Conservation (phyloP, 2,888 invertebrate genomes). For the Endomychus coccineus region DNA sequence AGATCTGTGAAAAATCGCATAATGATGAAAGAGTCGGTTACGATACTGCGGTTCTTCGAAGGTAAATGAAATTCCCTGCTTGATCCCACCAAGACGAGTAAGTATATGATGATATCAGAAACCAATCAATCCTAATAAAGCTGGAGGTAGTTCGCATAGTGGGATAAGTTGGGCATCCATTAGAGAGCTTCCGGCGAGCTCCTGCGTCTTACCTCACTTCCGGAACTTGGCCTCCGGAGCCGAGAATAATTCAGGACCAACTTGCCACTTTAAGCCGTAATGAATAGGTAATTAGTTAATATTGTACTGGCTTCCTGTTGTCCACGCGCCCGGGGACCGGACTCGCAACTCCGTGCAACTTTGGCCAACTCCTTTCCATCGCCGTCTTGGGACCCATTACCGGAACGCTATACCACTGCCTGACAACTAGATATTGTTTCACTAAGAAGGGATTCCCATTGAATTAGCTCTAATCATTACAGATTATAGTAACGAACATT, state of each 20-base stretch:
- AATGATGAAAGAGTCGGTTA: no score
- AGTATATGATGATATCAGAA: slow-evolving; percentile 21
- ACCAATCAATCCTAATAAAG: slow-evolving; percentile 44
- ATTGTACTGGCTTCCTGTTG: slow-evolving; percentile 43
- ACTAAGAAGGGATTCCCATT: slow-evolving; percentile 39
- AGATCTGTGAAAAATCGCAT: no score
- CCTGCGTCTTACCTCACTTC: slow-evolving; percentile 44
- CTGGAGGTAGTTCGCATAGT: slow-evolving; percentile 24
- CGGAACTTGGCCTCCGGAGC: slow-evolving; percentile 41
- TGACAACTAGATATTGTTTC: slow-evolving; percentile 33
- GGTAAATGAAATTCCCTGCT: no score
- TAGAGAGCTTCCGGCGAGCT: slow-evolving; percentile 40
- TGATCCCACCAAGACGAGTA: no score
- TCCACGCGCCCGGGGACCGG: slow-evolving; percentile 32
- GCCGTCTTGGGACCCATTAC: slow-evolving; percentile 42
- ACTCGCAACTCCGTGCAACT: slow-evolving; percentile 24
- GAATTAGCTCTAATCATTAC: slow-evolving; percentile 42
- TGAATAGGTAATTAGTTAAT: slow-evolving; percentile 48
- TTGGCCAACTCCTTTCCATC: slow-evolving; percentile 29
- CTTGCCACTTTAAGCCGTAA: slow-evolving; percentile 47
- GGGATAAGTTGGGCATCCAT: slow-evolving; percentile 35
- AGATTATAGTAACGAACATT: no score
- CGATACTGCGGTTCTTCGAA: no score
- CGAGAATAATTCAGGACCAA: slow-evolving; percentile 45
- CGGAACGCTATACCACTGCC: slow-evolving; percentile 30